A percentile compares a stretch with the other conserved stretches of the same genome.
Conservation (phyloP, 2,797 vertebrate genomes). For the Danio kyathit region DNA sequence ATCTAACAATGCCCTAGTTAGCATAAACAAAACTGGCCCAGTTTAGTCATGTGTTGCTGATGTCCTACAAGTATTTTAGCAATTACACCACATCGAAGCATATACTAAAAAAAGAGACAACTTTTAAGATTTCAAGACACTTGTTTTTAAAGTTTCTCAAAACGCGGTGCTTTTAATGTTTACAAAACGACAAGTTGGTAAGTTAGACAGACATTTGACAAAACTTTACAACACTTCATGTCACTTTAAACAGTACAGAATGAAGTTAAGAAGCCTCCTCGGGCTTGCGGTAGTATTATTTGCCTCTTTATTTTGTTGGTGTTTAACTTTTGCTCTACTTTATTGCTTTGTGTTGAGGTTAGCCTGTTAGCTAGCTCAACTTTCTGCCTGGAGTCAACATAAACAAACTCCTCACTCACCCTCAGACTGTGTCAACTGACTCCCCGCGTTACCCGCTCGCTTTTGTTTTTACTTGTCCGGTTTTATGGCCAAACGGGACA, state of each 20-base stretch:
- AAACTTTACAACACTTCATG: neutral
- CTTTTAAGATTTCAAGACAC: neutral
- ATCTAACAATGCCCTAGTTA: neutral
- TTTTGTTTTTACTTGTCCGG: neutral
- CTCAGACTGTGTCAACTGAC: constrained; percentile 10
- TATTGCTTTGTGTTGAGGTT: neutral
- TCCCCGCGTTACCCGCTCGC: constrained; percentile 15
- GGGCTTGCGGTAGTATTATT: neutral
- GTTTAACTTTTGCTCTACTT: constrained; percentile 36
- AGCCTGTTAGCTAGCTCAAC: constrained; percentile 54
- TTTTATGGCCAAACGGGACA: constrained; percentile 3
- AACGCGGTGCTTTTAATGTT: neutral
- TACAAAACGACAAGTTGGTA: constrained; percentile 2
- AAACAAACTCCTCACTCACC: constrained; percentile 57
- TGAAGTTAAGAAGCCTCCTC: neutral
- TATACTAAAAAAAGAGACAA: neutral
- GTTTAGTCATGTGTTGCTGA: neutral
- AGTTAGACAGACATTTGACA: neutral
- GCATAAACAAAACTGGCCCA: constrained; percentile 10
- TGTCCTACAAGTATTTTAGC: neutral
- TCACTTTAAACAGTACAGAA: neutral
- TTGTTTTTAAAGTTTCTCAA: neutral
- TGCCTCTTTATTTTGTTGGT: neutral
- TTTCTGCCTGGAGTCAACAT: constrained; percentile 50
- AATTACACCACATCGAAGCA: neutral